Evolutionary conservation across 2,113 vertebrate species (phyloP), one percentile per base, ranked within the genome.

Genomic region (Dolichotis patagonum): DNA sequence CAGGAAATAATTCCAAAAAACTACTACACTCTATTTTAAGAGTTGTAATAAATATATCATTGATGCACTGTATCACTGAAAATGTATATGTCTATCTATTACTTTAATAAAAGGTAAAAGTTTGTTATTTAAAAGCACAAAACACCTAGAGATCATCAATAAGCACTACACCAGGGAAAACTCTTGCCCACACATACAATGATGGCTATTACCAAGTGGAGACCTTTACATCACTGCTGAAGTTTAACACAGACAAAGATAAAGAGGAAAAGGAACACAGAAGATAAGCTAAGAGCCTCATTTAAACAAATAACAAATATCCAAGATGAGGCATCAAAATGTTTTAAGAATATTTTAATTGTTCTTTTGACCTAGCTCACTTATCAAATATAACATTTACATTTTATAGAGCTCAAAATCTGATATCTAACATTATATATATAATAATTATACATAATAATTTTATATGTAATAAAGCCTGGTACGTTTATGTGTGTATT

Each of bases 91-190:
- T 58, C 46, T 85, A 87, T 52, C 6, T 97, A 58, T 54, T 75
- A 78, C 26, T 94, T 94, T 16, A 93, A 93, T 24, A 46, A 91
- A 82, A 71, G 11, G 52, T 4, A 95, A 62, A 1, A 41, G 11
- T 83, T 84, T 71, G 88, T 73, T 94, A 56, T 91, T 92, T 35
- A 92, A 91, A 60, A 67, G 56, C 11, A 89, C 91, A 94, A 93
- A 81, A 56, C 52, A 86, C 54, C 35, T 52, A 56, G 54, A 92
- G 63, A 85, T 90, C 77, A 82, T 86, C 63, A 71, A 65, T 43
- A 88, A 89, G 17, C 28, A 46, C 46, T 58, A 90, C 16, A 73
- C 43, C 13, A 26, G 5, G 20, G 22, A 41, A 85, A 92, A 73
- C 32, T 58, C 28, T 56, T 13, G 5, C 17, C 41, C 43, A 8